A percentile compares a stretch with the other conserved stretches of the same genome.
Conservation (phyloP, 2,113 vertebrate species). For the Limanda limanda region DNA sequence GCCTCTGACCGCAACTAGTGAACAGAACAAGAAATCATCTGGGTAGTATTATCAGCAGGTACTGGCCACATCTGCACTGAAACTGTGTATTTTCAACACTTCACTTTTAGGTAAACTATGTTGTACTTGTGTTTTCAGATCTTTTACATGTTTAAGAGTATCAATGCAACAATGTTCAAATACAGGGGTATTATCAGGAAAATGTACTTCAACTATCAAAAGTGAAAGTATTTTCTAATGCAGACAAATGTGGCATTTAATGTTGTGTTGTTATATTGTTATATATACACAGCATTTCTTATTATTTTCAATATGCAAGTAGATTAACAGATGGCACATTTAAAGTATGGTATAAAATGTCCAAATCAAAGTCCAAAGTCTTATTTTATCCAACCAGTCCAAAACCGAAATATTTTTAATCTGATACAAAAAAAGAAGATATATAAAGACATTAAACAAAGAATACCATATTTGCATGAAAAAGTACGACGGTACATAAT, state of each 20-base stretch:
- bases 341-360: too few species aligned
- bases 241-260: neutral
- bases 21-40: conserved; percentile 57
- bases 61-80: conserved; percentile 2
- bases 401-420: too few species aligned
- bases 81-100: neutral
- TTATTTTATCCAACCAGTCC: too few species aligned
- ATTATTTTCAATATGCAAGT: too few species aligned
- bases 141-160: neutral
- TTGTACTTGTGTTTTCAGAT: neutral
- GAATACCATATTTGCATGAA: too few species aligned
- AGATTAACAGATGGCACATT: too few species aligned
- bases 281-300: too few species aligned
- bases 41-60: conserved; percentile 51
- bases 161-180: neutral
- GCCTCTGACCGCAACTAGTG: conserved; percentile 57
- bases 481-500: too few species aligned
- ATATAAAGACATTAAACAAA: too few species aligned
- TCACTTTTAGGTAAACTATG: neutral
- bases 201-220: neutral
- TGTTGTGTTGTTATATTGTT: neutral
- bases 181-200: neutral
- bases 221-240: neutral
- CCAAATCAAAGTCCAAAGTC: too few species aligned
- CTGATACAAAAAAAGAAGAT: too few species aligned